phyloP scores from a whole-genome alignment of 2,797 vertebrate genomes.

The Tokudaia muenninki region DNA sequence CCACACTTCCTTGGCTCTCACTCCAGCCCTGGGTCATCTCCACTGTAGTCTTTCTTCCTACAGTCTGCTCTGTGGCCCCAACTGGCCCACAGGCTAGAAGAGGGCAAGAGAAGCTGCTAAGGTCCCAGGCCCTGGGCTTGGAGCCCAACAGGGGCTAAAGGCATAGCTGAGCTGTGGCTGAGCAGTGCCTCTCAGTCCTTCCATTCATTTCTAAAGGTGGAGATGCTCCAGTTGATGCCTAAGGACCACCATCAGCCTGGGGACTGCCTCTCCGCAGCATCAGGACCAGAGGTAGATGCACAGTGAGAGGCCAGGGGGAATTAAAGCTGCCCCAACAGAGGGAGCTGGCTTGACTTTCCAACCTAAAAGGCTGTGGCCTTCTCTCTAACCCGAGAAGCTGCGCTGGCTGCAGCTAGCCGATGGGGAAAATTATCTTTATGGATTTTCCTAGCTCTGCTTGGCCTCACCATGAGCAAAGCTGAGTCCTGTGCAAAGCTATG shows the following conservation, averaged over 20 bases:
- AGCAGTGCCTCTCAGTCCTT: neutral
- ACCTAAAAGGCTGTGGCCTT: neutral
- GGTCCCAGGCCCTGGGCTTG: neutral
- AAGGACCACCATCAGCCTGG: neutral
- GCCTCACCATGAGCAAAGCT: neutral
- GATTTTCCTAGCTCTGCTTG: conserved; percentile 36
- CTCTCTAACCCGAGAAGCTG: neutral
- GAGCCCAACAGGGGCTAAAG: neutral
- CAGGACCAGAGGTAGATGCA: neutral
- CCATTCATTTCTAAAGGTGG: neutral
- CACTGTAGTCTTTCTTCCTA: neutral
- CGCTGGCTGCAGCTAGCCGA: neutral
- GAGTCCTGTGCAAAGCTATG: neutral
- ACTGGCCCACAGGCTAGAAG: neutral
- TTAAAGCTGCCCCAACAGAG: neutral
- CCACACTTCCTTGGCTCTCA: conserved; percentile 2
- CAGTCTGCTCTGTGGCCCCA: neutral
- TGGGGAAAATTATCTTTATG: neutral
- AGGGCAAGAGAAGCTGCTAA: neutral
- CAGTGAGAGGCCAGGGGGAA: no score
- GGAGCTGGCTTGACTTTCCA: neutral
- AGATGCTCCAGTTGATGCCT: neutral
- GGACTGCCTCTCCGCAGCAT: neutral
- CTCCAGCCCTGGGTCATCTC: neutral
- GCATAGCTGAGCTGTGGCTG: neutral